Conservation (phyloP, 2,888 invertebrate species). For the Mimas tiliae region DNA sequence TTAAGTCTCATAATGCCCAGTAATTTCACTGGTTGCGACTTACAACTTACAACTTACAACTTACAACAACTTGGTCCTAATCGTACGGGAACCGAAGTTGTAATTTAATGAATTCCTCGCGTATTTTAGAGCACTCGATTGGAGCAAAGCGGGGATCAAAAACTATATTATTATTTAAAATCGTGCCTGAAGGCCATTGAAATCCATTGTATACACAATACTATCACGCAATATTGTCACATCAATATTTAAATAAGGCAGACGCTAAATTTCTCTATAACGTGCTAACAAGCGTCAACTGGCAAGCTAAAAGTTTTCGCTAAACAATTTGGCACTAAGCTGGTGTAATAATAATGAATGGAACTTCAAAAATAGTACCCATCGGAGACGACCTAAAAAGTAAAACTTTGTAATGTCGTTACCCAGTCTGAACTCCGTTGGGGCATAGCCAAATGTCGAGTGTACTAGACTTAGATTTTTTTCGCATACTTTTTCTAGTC, state of each 20-base stretch:
- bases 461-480: neutral
- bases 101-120: too few species aligned
- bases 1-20: too few species aligned
- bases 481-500: neutral
- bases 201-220: too few species aligned
- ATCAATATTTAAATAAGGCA: neutral
- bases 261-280: neutral
- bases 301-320: neutral
- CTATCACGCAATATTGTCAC: too few species aligned
- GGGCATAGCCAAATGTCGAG: constrained; percentile 4
- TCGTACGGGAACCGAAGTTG: too few species aligned
- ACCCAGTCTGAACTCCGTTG: neutral
- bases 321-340: neutral
- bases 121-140: too few species aligned
- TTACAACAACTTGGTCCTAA: too few species aligned
- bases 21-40: too few species aligned
- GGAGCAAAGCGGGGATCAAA: too few species aligned
- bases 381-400: neutral
- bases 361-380: neutral
- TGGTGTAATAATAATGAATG: constrained; percentile 3
- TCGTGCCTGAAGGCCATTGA: too few species aligned
- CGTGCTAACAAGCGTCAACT: neutral
- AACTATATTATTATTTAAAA: too few species aligned
- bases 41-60: too few species aligned
- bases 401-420: neutral